Percentiles rank a stretch among this genome's conserved stretches.
These are phyloP conservation scores for Lycaon pictus DNA, from an alignment of 2,113 vertebrate species.

Conservation along the genomic window DNA sequence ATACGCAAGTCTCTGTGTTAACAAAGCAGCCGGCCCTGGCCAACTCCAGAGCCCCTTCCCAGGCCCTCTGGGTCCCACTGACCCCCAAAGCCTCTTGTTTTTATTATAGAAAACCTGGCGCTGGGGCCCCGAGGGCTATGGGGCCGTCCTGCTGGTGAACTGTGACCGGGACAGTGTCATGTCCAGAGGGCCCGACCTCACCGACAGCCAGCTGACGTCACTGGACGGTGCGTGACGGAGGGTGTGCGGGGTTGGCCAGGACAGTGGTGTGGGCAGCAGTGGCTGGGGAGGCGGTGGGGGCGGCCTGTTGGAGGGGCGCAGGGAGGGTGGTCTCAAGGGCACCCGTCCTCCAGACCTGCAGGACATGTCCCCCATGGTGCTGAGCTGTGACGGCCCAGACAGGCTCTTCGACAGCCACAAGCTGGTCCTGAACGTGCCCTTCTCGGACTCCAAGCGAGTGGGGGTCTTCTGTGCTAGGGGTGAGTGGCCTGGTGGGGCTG, in stretches of 20 bases:
- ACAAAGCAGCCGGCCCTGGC: not conserved
- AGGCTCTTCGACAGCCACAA: constrained; percentile 89
- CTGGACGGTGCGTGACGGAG: constrained; percentile 61
- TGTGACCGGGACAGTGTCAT: constrained; percentile 90
- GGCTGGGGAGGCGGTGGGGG: too few species aligned
- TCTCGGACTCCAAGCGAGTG: constrained; percentile 86
- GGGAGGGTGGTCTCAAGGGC: not conserved
- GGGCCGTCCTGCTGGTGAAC: constrained; percentile 95
- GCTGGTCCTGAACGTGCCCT: constrained; percentile 89
- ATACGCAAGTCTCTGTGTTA: not conserved
- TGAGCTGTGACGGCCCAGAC: constrained; percentile 90
- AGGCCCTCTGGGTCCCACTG: not conserved
- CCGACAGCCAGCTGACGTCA: not conserved
- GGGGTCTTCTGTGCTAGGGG: constrained; percentile 88
- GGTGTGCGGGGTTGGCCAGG: fast-evolving
- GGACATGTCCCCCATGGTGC: constrained; percentile 95
- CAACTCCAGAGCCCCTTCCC: not conserved
- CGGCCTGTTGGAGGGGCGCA: fast-evolving
- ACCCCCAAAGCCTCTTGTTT: not conserved
- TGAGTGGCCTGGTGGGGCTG: constrained; percentile 53
- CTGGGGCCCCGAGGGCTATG: constrained; percentile 93
- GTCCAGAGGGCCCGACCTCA: not conserved
- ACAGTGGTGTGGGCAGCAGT: fast-evolving
- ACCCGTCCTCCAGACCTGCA: constrained; percentile 88
- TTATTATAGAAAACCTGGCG: constrained; percentile 91